phyloP scores from a whole-genome alignment of 2,113 vertebrate species.

The Odocoileus hemionus region DNA sequence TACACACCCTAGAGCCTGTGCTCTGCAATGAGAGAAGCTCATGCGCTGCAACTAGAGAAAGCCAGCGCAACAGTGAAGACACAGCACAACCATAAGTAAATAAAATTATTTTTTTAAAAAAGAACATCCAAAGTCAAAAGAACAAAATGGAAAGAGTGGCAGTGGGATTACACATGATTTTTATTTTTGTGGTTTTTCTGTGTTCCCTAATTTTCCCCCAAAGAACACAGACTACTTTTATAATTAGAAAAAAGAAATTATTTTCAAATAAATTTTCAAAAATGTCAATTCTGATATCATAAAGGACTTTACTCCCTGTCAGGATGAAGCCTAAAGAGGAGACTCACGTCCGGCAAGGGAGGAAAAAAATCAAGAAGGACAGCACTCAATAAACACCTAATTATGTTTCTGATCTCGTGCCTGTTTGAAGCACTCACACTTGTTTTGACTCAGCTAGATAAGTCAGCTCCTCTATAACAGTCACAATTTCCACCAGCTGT shows the following conservation, averaged over 20 bases:
- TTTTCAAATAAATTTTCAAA: constrained; percentile 31
- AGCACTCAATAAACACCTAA: constrained; percentile 62
- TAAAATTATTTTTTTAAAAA: not conserved
- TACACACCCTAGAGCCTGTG: not conserved
- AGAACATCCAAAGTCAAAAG: not conserved
- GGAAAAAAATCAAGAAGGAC: constrained; percentile 25
- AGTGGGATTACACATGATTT: not conserved
- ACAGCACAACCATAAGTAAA: not conserved
- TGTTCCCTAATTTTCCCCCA: not conserved
- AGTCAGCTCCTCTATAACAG: constrained; percentile 57
- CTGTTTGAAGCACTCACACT: constrained; percentile 59
- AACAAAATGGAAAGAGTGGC: not conserved
- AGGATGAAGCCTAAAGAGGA: constrained; percentile 23
- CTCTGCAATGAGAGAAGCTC: not conserved
- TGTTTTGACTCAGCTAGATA: constrained; percentile 71
- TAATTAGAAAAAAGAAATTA: not conserved
- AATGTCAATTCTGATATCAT: not conserved
- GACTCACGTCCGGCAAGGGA: not conserved
- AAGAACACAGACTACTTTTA: not conserved
- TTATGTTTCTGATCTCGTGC: constrained; percentile 62
- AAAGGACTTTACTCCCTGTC: constrained; percentile 15
- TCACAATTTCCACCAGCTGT: constrained; percentile 74
- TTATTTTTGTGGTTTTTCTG: not conserved
- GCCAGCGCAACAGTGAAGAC: not conserved
- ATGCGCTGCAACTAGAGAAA: not conserved